Base-by-base conservation (phyloP, 2,888 invertebrate species). In the Pemphredon lugubris region DNA sequence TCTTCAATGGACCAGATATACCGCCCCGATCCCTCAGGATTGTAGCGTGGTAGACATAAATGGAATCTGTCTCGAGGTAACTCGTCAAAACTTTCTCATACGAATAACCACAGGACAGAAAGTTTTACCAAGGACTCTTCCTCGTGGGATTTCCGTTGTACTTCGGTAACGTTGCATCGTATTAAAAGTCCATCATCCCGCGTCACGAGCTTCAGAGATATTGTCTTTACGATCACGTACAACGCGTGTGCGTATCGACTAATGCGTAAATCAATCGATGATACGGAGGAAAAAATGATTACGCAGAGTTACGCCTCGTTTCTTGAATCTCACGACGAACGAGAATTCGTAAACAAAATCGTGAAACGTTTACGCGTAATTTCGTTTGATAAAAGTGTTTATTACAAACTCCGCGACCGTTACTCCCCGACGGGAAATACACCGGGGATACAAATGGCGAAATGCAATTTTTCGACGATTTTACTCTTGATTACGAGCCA, bases 1-100 rank as follows among this genome's bases (percentile, higher is more conserved):
- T 55, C 34, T 37, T 45, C 58, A 60, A 18, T 45, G 30, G 21
- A 39, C 20, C 45, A 58, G 55, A 67, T 67, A 67, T 55, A 63
- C 55, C 47, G 47, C 32, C 39, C 40, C 53, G 47, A 71, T 73
- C 73, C 71, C 71, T 42, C 14, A 48, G 70, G 65, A 66, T 66
- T 44, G 54, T 39, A 7, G 18, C 34, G 26, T 45, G 34, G 34
- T 68, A 42, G 53, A 40, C 48, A 60, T 48, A 67, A 67, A 72
- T 74, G 72, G 61, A 72, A 74, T 67, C 63, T 74, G 59, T 67
- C 60, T 67, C 59, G 51, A 58, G 48, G 58, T 14, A 39, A 65
- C 53, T 70, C 65, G 60, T 70, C 61, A 58, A 47, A 73, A 70
- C 65, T 70, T 73, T 73, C 58, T 7, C 47, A 48, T 50, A 57